These are phyloP conservation scores for Nephila pilipes DNA, from an alignment of 1,140 invertebrate genomes.

Conservation along the genomic window DNA sequence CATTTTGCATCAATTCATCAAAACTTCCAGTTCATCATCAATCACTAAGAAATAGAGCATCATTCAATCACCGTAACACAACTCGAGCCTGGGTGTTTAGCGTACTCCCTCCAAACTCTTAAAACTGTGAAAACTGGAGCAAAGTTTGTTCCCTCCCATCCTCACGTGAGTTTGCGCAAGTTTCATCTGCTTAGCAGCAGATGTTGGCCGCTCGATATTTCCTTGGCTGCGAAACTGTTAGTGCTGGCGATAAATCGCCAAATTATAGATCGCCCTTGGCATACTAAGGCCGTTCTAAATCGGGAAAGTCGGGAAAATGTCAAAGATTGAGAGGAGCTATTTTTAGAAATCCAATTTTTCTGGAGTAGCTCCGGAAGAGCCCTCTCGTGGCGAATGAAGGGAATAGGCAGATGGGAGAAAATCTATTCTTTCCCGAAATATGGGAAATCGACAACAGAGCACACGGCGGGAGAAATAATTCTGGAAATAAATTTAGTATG, in stretches of 20 bases:
- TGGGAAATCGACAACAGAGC: not conserved
- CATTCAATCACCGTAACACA: not conserved
- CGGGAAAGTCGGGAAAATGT: conserved; percentile 62
- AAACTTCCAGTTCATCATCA: not conserved
- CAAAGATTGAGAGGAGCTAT: conserved; percentile 58
- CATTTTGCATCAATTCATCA: not conserved
- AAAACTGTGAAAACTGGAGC: not conserved
- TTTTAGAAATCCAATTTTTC: conserved; percentile 67
- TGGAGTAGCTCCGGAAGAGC: conserved; percentile 46
- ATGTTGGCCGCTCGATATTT: conserved; percentile 13
- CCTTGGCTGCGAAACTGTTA: not conserved
- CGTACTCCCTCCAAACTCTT: not conserved
- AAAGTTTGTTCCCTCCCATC: not conserved
- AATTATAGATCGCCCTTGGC: not conserved
- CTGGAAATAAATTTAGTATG: not conserved
- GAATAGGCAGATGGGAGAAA: not conserved
- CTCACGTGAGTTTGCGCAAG: conserved; percentile 1
- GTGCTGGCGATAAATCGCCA: conserved; percentile 20
- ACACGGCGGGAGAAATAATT: not conserved
- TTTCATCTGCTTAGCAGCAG: not conserved
- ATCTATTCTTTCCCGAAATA: not conserved
- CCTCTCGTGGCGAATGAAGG: not conserved
- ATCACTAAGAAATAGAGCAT: not conserved
- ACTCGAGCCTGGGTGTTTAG: not conserved
- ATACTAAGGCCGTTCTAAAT: conserved; percentile 12